These are phyloP conservation scores for Plumapathes pennacea DNA, from an alignment of 92 coral and sea anemone species.

Conservation along the genomic window DNA sequence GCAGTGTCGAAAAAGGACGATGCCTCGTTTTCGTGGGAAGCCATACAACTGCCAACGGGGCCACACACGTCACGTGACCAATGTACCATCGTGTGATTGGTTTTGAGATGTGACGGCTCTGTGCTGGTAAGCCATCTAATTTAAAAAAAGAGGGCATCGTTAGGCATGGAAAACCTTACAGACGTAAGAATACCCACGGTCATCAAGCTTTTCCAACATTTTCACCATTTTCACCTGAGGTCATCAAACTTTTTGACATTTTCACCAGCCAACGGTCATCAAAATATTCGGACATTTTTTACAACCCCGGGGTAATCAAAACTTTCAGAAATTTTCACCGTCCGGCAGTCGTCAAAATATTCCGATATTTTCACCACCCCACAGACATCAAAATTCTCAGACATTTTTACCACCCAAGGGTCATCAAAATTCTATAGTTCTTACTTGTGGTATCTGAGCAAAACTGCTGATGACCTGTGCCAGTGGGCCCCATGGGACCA, in stretches of 20 bases:
- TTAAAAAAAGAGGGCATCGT: neutral
- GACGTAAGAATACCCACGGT: no score
- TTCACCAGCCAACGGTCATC: no score
- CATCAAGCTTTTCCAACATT: no score
- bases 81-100: slow-evolving; percentile 62
- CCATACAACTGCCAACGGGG: slow-evolving; percentile 84
- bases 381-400: no score
- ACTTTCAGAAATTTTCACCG: no score
- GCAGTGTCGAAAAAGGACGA: slow-evolving; percentile 54
- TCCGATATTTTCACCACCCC: no score
- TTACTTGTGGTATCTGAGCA: slow-evolving; percentile 85
- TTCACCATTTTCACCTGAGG: no score
- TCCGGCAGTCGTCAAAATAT: no score
- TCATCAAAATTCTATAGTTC: slow-evolving; percentile 12
- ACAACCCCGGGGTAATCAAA: no score
- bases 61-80: slow-evolving; percentile 79
- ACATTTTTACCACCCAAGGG: no score
- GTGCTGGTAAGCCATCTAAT: slow-evolving; percentile 72
- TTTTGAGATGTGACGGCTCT: slow-evolving; percentile 12
- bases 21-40: slow-evolving; percentile 48
- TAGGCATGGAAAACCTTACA: neutral
- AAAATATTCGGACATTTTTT: no score
- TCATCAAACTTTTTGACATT: no score
- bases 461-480: slow-evolving; percentile 91
- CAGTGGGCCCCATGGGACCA: slow-evolving; percentile 93